phyloP scores from a whole-genome alignment of 2,113 vertebrate genomes.

The Bettongia penicillata region DNA sequence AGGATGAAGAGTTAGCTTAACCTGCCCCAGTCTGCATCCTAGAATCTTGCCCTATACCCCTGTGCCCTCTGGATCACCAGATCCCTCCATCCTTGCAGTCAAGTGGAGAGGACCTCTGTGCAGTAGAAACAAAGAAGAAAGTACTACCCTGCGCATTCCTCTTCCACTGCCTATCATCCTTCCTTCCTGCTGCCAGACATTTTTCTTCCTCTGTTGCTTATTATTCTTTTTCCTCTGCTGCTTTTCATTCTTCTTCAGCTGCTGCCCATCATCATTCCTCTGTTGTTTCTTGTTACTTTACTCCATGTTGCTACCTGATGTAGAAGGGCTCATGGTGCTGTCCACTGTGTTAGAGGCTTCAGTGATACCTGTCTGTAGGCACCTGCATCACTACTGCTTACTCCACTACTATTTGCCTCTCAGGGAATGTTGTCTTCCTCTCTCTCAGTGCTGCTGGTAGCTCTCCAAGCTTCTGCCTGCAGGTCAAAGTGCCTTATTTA shows the following conservation, averaged over 20 bases:
- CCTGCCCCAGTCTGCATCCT: background rate
- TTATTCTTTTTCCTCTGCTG: background rate
- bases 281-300: background rate
- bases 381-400: background rate
- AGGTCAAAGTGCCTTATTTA: background rate
- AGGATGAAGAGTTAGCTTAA: background rate
- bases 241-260: background rate
- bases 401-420: background rate
- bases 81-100: background rate
- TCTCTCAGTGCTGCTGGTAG: background rate
- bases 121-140: background rate
- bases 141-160: background rate
- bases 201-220: background rate
- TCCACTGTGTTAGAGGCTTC: background rate
- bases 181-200: background rate
- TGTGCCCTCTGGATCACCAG: background rate
- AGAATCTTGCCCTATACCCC: background rate
- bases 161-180: background rate
- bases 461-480: background rate
- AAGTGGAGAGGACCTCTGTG: background rate
- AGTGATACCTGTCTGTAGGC: background rate
- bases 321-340: background rate
- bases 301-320: background rate
- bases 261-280: background rate
- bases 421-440: background rate